phyloP scores from a whole-genome alignment of 2,888 invertebrate species.

The Melinopterus prodromus region DNA sequence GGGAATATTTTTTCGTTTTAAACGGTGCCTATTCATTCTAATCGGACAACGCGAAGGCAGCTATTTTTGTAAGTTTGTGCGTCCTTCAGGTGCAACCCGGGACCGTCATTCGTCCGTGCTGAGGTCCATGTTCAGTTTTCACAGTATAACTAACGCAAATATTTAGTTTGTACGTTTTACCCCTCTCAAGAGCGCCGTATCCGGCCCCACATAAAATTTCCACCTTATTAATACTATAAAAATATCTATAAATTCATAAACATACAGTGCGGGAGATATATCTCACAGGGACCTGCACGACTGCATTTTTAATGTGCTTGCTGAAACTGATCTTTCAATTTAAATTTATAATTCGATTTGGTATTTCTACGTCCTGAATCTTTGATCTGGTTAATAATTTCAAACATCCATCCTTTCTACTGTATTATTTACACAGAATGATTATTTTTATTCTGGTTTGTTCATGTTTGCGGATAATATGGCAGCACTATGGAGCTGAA shows the following conservation, averaged over 20 bases:
- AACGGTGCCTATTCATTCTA: not conserved
- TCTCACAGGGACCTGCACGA: conserved; percentile 24
- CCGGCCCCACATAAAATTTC: conserved; percentile 17
- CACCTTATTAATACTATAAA: conserved; percentile 32
- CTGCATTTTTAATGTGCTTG: not conserved
- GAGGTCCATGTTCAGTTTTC: conserved; percentile 23
- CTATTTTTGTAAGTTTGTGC: not conserved
- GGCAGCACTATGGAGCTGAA: too few relatives aligned
- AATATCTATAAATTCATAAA: conserved; percentile 31
- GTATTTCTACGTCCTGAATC: not conserved
- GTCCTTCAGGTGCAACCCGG: not conserved
- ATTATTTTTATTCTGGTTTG: too few relatives aligned
- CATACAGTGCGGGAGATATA: conserved; percentile 28
- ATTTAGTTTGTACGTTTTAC: conserved; percentile 29
- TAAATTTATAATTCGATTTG: conserved; percentile 4
- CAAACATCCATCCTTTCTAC: not conserved
- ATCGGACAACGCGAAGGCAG: not conserved
- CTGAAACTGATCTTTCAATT: not conserved
- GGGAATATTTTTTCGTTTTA: not conserved
- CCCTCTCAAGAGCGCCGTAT: not conserved
- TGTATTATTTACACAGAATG: not conserved
- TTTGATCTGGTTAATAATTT: not conserved
- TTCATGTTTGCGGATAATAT: too few relatives aligned
- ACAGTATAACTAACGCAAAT: conserved; percentile 27
- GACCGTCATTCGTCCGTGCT: not conserved